phyloP scores from a whole-genome alignment of 2,797 vertebrate species.

The Salmo trutta region DNA sequence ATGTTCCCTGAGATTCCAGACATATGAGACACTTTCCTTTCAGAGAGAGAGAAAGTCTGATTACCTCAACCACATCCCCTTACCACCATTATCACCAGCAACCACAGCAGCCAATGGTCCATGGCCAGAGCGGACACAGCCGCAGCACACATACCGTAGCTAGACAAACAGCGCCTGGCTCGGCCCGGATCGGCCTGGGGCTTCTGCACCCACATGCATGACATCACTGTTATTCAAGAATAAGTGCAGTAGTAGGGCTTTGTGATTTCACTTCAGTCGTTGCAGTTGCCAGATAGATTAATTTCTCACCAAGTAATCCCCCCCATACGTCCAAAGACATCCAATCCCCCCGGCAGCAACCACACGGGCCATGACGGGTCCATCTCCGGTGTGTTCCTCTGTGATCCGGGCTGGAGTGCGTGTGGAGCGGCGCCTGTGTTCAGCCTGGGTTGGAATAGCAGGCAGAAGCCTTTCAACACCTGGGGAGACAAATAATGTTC shows the following conservation, averaged over 20 bases:
- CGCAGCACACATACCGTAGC: slow-evolving; percentile 53
- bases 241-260: slow-evolving; percentile 64
- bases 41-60: slow-evolving; percentile 40
- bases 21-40: slow-evolving; percentile 46
- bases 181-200: slow-evolving; percentile 23
- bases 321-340: slow-evolving; percentile 39
- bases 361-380: slow-evolving; percentile 19
- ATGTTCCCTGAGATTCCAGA: slow-evolving; percentile 47
- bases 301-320: slow-evolving; percentile 62
- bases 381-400: background rate
- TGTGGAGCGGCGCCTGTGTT: background rate
- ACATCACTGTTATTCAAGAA: slow-evolving; percentile 74
- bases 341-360: slow-evolving; percentile 37
- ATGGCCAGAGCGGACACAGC: slow-evolving; percentile 44
- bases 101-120: slow-evolving; percentile 1
- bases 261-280: slow-evolving; percentile 67
- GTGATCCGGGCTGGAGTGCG: slow-evolving; percentile 27
- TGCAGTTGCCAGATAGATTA: slow-evolving; percentile 49
- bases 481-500: background rate
- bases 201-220: slow-evolving; percentile 55
- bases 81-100: slow-evolving; percentile 61
- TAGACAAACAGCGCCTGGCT: slow-evolving; percentile 62
- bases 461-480: background rate
- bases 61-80: slow-evolving; percentile 70
- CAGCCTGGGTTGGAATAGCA: background rate